Conservation (phyloP, 2,888 invertebrate species). For the Alloscopus bannaensis region DNA sequence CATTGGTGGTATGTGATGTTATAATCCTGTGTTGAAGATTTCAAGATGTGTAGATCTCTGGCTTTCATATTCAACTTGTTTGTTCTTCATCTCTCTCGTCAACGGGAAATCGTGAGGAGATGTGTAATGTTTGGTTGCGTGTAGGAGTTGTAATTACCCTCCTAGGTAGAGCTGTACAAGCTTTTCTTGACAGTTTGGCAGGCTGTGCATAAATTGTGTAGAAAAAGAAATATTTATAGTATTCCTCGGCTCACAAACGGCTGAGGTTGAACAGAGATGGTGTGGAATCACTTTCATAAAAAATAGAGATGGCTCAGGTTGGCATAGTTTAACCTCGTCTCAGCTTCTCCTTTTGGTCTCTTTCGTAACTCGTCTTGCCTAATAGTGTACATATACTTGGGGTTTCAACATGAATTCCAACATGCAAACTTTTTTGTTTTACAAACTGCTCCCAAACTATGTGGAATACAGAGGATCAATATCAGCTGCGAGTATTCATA, state of each 20-base stretch:
- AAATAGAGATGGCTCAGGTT: no score
- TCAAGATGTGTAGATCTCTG: constrained; percentile 3
- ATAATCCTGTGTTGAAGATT: neutral
- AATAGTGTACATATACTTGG: neutral
- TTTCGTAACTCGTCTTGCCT: constrained; percentile 4
- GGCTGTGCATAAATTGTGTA: constrained; percentile 59
- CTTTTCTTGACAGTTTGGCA: constrained; percentile 59
- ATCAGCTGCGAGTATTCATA: neutral
- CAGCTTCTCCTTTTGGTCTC: no score
- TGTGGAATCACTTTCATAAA: no score
- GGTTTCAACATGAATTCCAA: constrained; percentile 33
- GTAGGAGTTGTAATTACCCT: constrained; percentile 66
- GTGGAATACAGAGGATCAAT: no score
- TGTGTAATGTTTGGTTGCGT: constrained; percentile 28
- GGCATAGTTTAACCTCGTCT: no score
- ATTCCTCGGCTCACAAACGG: constrained; percentile 31
- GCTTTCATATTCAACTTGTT: constrained; percentile 30
- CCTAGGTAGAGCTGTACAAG: constrained; percentile 54
- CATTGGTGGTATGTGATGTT: no score
- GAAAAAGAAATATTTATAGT: constrained; percentile 59
- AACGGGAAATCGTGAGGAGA: constrained; percentile 2
- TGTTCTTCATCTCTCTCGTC: constrained; percentile 11
- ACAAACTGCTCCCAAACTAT: constrained; percentile 31
- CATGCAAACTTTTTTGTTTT: constrained; percentile 45
- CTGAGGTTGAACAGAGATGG: neutral